Percentiles rank a stretch among this genome's conserved stretches.
These are phyloP conservation scores for Chromoteleia sp. DNA, from an alignment of 2,888 invertebrate genomes.

Conservation along the genomic window DNA sequence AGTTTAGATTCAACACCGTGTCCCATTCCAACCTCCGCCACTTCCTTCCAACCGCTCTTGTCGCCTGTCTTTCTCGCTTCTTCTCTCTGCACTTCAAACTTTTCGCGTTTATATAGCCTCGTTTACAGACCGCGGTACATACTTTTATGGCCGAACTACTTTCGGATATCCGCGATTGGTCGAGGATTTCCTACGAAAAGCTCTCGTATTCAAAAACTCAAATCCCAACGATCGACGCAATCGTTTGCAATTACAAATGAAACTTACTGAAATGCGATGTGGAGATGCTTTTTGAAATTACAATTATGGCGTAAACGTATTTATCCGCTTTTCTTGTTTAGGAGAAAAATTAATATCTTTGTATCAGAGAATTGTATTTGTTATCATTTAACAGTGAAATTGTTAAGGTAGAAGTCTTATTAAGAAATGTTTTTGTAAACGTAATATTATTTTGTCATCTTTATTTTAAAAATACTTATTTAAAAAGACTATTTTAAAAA, in stretches of 20 bases:
- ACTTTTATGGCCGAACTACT: conserved; percentile 67
- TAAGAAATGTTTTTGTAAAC: too few relatives aligned
- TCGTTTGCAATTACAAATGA: conserved; percentile 8
- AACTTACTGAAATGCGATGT: neutral
- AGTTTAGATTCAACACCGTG: conserved; percentile 77
- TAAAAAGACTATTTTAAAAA: too few relatives aligned
- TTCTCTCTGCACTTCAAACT: conserved; percentile 43
- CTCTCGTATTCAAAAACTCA: conserved; percentile 4
- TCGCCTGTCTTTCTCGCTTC: conserved; percentile 59
- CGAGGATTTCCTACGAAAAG: conserved; percentile 39
- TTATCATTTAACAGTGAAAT: too few relatives aligned
- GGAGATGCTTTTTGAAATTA: too few relatives aligned
- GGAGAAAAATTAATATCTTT: too few relatives aligned
- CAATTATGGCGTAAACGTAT: too few relatives aligned
- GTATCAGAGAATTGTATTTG: too few relatives aligned
- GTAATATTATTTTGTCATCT: too few relatives aligned
- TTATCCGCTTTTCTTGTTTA: too few relatives aligned
- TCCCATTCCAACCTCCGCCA: conserved; percentile 49
- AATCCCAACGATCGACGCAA: conserved; percentile 5
- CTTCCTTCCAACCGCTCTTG: conserved; percentile 57
- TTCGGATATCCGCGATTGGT: conserved; percentile 71
- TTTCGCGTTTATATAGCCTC: conserved; percentile 59
- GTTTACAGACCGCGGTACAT: conserved; percentile 61
- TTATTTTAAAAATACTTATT: too few relatives aligned
- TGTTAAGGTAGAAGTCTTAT: too few relatives aligned